Conservation (phyloP, 2,113 vertebrate genomes). For the Tiliqua scincoides region DNA sequence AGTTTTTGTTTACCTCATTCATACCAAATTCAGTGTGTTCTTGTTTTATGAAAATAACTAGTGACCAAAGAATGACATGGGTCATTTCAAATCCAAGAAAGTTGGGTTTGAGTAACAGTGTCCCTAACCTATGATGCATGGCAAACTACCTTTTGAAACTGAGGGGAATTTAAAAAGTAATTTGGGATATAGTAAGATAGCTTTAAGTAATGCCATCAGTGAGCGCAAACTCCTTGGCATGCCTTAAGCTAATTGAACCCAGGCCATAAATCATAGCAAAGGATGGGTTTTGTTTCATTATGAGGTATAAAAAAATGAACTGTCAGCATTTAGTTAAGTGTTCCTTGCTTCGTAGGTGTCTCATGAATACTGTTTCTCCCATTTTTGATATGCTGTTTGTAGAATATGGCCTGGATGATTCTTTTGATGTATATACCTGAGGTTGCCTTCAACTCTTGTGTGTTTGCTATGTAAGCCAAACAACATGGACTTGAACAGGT, state of each 20-base stretch:
- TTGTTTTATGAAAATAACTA: not conserved
- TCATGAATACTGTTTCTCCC: not conserved
- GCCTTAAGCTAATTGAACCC: not conserved
- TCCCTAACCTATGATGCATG: not conserved
- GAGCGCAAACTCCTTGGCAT: not conserved
- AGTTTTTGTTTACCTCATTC: not conserved
- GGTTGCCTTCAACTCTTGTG: not conserved
- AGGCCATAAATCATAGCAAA: too few species aligned
- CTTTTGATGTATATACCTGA: too few species aligned
- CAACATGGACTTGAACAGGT: too few species aligned
- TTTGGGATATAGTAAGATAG: not conserved
- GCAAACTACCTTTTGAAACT: not conserved
- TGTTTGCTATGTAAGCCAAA: too few species aligned
- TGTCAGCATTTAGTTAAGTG: not conserved
- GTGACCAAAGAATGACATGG: not conserved
- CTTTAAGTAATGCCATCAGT: too few species aligned
- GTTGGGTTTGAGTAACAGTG: not conserved
- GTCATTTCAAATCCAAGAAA: not conserved
- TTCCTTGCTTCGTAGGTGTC: not conserved
- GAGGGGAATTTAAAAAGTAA: not conserved
- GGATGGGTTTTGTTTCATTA: too few species aligned
- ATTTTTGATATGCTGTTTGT: not conserved
- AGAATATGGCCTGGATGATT: not conserved
- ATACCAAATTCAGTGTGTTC: not conserved
- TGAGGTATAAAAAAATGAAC: too few species aligned